phyloP scores from a whole-genome alignment of 2,797 vertebrate genomes.

The Semotilus atromaculatus region DNA sequence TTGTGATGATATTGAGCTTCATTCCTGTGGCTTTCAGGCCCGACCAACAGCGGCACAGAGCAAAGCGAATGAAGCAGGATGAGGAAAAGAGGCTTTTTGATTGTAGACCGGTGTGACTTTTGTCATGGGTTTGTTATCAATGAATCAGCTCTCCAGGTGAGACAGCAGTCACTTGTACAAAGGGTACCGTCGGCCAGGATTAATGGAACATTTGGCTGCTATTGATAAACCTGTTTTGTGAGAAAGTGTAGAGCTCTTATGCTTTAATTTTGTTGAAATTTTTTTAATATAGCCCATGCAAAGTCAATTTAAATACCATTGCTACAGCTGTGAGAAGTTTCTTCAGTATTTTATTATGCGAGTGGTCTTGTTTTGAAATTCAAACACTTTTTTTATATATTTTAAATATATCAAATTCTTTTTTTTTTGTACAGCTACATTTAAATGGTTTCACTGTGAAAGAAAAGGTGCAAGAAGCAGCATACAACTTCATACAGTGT shows the following conservation, averaged over 20 bases:
- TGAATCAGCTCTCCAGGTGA: slow-evolving; percentile 39
- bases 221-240: neutral
- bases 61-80: neutral
- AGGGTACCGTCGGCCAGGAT: neutral
- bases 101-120: slow-evolving; percentile 49
- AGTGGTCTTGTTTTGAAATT: neutral
- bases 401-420: too few species aligned
- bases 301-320: neutral
- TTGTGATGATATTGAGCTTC: slow-evolving; percentile 36
- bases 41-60: neutral
- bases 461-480: neutral
- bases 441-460: neutral
- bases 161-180: neutral
- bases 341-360: neutral
- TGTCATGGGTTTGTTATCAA: slow-evolving; percentile 48
- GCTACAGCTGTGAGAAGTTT: neutral
- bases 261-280: neutral
- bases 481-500: neutral
- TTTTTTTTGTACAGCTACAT: neutral
- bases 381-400: too few species aligned
- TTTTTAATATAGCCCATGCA: neutral
- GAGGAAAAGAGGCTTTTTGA: slow-evolving; percentile 27
- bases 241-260: neutral
- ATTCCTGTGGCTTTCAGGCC: slow-evolving; percentile 39
- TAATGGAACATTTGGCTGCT: neutral